Percentiles rank a stretch among this genome's conserved stretches.
phyloP scores from a whole-genome alignment of 2,113 vertebrate genomes.

The Cryptotis parvus region DNA sequence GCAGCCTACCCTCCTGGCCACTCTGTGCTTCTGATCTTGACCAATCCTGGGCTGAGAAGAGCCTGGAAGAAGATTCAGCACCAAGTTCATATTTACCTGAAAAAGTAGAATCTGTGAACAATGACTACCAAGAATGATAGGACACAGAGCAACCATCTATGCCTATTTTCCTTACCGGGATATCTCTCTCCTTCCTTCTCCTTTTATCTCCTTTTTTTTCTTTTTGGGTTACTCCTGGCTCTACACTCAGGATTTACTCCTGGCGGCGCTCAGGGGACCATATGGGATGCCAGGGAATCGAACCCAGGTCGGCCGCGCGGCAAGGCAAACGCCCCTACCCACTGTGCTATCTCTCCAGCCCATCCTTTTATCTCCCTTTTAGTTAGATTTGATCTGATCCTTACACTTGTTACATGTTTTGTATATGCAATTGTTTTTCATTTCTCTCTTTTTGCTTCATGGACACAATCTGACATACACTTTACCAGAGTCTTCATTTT shows the following conservation, averaged over 20 bases:
- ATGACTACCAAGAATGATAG: not conserved
- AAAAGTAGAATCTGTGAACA: not conserved
- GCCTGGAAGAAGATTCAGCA: slow-evolving; percentile 32
- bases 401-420: not conserved
- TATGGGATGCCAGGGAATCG: too few relatives aligned
- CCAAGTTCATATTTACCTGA: not conserved
- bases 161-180: not conserved
- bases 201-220: too few relatives aligned
- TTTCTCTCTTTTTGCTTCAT: slow-evolving; percentile 1
- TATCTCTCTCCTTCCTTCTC: not conserved
- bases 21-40: slow-evolving; percentile 66
- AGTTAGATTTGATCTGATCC: too few relatives aligned
- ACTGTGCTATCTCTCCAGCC: too few relatives aligned
- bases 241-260: too few relatives aligned
- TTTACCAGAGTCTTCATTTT: not conserved
- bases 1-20: slow-evolving; percentile 65
- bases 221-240: too few relatives aligned
- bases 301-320: too few relatives aligned
- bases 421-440: not conserved
- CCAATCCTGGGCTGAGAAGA: slow-evolving; percentile 72
- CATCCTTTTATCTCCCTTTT: too few relatives aligned
- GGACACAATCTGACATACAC: not conserved
- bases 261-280: too few relatives aligned
- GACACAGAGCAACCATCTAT: not conserved
- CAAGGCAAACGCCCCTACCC: too few relatives aligned